A percentile compares a stretch with the other conserved stretches of the same genome.
These are phyloP conservation scores for Sarcophaga carnaria DNA, from an alignment of 2,888 invertebrate species.

Conservation along the genomic window DNA sequence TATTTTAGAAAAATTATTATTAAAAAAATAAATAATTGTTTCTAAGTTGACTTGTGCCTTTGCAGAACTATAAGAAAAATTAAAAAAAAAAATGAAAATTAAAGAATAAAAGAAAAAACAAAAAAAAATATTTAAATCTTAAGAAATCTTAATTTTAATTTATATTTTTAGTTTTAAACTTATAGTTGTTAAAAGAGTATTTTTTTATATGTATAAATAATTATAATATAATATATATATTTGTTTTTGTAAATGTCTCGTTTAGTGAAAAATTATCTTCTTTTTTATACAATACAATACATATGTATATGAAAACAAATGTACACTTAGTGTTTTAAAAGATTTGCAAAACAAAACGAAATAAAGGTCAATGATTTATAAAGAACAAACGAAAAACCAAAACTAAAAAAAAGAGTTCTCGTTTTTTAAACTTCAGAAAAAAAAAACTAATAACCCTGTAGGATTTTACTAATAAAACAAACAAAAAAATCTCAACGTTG, in stretches of 20 bases:
- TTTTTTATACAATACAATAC: conserved; percentile 34
- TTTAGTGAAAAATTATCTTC: conserved; percentile 48
- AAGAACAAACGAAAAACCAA: conserved; percentile 54
- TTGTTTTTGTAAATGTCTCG: conserved; percentile 58
- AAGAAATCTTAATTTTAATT: conserved; percentile 65
- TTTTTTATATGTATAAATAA: conserved; percentile 26
- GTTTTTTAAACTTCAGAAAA: background rate
- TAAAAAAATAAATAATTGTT: conserved; percentile 74
- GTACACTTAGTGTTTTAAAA: conserved; percentile 66
- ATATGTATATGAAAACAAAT: conserved; percentile 40
- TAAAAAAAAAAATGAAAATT: conserved; percentile 2
- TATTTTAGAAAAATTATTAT: conserved; percentile 26
- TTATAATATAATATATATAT: conserved; percentile 3
- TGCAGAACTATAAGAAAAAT: conserved; percentile 70
- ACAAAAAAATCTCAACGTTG: conserved; percentile 38
- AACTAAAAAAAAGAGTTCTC: conserved; percentile 33
- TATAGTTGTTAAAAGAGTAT: conserved; percentile 54
- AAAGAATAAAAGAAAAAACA: conserved; percentile 16
- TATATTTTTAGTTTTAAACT: conserved; percentile 35
- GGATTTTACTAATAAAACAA: conserved; percentile 35
- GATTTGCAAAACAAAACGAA: conserved; percentile 70
- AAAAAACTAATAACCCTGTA: background rate
- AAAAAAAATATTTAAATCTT: conserved; percentile 60
- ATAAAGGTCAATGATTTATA: conserved; percentile 79
- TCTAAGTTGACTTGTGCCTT: conserved; percentile 82